Evolutionary conservation across 92 coral and sea anemone species (phyloP).

Genomic region (Heliopora coerulea): DNA sequence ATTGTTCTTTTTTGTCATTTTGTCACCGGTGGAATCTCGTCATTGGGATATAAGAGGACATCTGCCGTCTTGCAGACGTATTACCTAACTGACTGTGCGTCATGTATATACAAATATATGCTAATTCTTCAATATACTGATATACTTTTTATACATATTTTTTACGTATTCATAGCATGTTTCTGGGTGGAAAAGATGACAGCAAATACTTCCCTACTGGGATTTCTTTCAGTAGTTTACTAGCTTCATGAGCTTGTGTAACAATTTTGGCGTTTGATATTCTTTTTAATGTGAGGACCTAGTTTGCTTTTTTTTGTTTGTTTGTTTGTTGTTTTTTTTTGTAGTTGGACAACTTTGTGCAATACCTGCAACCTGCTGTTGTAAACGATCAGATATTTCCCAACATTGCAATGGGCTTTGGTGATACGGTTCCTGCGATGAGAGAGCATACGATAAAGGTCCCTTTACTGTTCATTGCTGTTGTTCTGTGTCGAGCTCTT

Average conservation of each 20-base stretch:
- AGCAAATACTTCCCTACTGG: too few species aligned
- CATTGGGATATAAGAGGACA: too few species aligned
- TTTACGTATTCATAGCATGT: too few species aligned
- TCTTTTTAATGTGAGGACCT: background rate
- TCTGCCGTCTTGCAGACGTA: too few species aligned
- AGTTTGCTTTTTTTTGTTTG: too few species aligned
- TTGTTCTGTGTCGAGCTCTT: background rate
- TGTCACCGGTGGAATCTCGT: too few species aligned
- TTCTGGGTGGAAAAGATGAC: too few species aligned
- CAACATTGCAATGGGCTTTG: conserved; percentile 92
- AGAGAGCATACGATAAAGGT: conserved; percentile 98
- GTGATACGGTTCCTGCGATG: conserved; percentile 98
- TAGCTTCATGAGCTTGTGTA: background rate
- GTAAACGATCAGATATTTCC: conserved; percentile 99
- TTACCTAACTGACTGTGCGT: too few species aligned
- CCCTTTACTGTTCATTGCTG: background rate
- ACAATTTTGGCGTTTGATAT: background rate
- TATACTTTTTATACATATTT: too few species aligned
- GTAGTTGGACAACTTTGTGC: conserved; percentile 90
- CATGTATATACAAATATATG: too few species aligned
- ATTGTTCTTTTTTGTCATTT: too few species aligned
- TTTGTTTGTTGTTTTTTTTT: background rate
- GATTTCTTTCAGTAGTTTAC: background rate
- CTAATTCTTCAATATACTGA: too few species aligned
- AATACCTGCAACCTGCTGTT: conserved; percentile 81